Conservation (phyloP, 2,888 invertebrate genomes). For the Hirtodrosophila duncani region DNA sequence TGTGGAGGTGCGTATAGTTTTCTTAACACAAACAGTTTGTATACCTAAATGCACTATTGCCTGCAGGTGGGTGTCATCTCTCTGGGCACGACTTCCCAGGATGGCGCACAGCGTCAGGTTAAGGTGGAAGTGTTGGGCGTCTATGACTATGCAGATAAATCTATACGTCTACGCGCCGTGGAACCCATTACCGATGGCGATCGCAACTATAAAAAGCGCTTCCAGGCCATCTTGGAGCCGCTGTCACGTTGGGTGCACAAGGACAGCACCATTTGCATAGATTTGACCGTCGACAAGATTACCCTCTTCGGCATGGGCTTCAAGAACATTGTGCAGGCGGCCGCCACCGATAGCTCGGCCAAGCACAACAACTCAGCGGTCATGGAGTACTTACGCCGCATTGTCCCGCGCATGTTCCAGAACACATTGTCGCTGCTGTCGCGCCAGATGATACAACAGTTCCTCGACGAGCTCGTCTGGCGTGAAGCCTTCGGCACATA, state of each 20-base stretch:
- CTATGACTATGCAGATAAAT: slow-evolving; percentile 85
- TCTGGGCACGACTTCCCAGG: slow-evolving; percentile 90
- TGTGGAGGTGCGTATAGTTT: slow-evolving; percentile 80
- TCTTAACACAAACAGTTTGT: neutral
- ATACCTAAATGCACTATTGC: too few species aligned
- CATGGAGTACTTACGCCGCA: slow-evolving; percentile 91
- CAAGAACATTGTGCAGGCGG: slow-evolving; percentile 85
- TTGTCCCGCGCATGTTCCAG: slow-evolving; percentile 94
- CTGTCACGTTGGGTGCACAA: slow-evolving; percentile 88
- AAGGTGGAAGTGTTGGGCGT: slow-evolving; percentile 93
- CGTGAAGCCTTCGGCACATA: slow-evolving; percentile 90
- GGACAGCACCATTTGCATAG: slow-evolving; percentile 87
- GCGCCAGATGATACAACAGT: slow-evolving; percentile 92
- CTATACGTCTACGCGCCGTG: slow-evolving; percentile 88
- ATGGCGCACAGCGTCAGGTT: slow-evolving; percentile 86
- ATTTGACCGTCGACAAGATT: slow-evolving; percentile 89
- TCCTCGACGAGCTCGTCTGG: slow-evolving; percentile 93
- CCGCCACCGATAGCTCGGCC: slow-evolving; percentile 76
- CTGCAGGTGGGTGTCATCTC: slow-evolving; percentile 87
- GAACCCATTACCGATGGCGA: slow-evolving; percentile 89
- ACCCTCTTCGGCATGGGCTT: slow-evolving; percentile 89
- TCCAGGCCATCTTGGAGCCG: slow-evolving; percentile 90
- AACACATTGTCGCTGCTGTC: slow-evolving; percentile 90
- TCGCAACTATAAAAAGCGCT: slow-evolving; percentile 88
- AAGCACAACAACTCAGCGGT: slow-evolving; percentile 85